A percentile compares a stretch with the other conserved stretches of the same genome.
Evolutionary conservation across 2,113 vertebrate species (phyloP).

Genomic region (Erythrolamprus reginae): DNA sequence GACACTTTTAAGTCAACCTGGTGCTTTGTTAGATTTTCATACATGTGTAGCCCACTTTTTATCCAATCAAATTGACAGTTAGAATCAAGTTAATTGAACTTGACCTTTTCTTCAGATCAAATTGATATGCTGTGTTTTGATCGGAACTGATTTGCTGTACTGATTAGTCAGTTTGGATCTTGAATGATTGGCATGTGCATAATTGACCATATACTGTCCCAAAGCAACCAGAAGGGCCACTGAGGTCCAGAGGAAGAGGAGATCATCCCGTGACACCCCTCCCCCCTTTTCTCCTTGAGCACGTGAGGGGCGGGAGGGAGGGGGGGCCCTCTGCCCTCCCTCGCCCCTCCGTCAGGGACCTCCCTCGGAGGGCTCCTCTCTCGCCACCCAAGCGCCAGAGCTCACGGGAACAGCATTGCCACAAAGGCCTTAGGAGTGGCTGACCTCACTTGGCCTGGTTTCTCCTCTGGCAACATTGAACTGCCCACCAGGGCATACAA

Average conservation of each 20-base stretch:
- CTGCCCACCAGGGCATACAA: too few species aligned
- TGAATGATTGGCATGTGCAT: not conserved
- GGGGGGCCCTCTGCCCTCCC: too few species aligned
- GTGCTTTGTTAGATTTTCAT: not conserved
- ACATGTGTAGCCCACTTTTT: not conserved
- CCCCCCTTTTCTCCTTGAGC: too few species aligned
- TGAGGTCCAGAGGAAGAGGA: not conserved
- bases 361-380: too few species aligned
- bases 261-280: not conserved
- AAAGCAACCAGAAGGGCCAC: not conserved
- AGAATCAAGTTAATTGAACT: not conserved
- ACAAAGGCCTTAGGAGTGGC: too few species aligned
- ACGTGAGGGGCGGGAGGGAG: too few species aligned
- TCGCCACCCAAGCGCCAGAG: too few species aligned
- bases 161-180: not conserved
- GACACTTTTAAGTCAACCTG: not conserved
- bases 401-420: too few species aligned
- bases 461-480: too few species aligned
- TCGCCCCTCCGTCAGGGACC: too few species aligned
- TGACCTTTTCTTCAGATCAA: not conserved
- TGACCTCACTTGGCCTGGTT: too few species aligned
- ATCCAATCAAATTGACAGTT: not conserved
- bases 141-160: not conserved
- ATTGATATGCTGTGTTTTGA: not conserved
- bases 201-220: not conserved